Conservation (phyloP, 1,140 invertebrate genomes). For the Calosoma granatense region DNA sequence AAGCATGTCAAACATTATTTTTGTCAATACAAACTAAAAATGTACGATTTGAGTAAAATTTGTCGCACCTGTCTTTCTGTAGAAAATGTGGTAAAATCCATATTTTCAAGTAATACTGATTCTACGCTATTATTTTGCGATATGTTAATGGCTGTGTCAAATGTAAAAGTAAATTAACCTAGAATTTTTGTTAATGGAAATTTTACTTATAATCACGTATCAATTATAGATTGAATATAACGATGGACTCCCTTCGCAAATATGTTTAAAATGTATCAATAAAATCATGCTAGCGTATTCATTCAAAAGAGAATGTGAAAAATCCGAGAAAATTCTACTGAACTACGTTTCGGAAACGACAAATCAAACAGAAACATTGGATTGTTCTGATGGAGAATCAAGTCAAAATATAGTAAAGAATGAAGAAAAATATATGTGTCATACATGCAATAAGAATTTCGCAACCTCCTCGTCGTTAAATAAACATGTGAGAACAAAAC, state of each 20-base stretch:
- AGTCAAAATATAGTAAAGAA: background rate
- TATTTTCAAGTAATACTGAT: background rate
- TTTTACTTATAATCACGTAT: too few relatives aligned
- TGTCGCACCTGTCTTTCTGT: background rate
- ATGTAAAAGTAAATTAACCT: background rate
- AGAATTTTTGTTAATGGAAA: too few relatives aligned
- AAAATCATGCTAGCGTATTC: background rate
- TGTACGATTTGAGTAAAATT: too few relatives aligned
- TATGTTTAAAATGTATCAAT: background rate
- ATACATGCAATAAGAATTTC: background rate
- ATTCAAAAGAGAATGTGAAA: background rate
- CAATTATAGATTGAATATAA: conserved; percentile 4
- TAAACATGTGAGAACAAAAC: background rate
- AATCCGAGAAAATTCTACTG: background rate
- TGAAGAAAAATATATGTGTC: background rate
- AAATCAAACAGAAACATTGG: background rate
- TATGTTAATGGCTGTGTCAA: background rate
- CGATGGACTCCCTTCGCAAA: background rate
- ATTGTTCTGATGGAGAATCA: background rate
- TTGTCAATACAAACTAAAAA: too few relatives aligned
- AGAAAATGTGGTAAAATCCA: background rate
- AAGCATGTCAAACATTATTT: too few relatives aligned
- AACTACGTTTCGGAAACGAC: background rate
- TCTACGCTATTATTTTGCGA: background rate
- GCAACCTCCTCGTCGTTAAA: background rate